Evolutionary conservation across 2,888 invertebrate genomes (phyloP).

Genomic region (Clepsis dumicolana): DNA sequence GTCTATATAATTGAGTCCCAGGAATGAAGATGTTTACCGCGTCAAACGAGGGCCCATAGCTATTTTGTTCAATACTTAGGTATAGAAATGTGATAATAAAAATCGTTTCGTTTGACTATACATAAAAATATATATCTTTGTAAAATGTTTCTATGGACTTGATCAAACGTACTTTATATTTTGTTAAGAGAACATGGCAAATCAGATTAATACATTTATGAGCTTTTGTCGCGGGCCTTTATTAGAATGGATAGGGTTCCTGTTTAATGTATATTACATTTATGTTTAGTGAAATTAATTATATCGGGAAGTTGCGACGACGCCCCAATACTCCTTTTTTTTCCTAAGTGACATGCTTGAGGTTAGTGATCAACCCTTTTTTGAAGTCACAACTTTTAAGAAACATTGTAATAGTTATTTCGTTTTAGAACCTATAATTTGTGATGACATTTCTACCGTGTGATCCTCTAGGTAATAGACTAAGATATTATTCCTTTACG

Average conservation of each 20-base stretch:
- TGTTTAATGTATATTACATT: neutral
- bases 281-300: conserved; percentile 1
- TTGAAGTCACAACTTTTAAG: conserved; percentile 1
- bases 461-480: conserved; percentile 31
- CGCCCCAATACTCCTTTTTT: neutral
- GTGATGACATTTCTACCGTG: conserved; percentile 13
- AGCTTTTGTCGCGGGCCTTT: neutral
- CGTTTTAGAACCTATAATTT: neutral
- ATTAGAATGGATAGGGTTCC: neutral
- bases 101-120: neutral
- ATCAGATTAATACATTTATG: neutral
- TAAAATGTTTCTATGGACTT: neutral
- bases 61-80: conserved; percentile 1
- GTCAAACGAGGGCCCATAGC: neutral
- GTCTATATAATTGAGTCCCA: neutral
- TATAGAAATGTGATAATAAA: neutral
- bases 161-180: conserved; percentile 46
- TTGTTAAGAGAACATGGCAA: conserved; percentile 44
- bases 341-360: neutral
- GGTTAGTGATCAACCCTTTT: neutral
- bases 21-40: neutral
- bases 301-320: neutral
- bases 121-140: neutral
- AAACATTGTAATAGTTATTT: conserved; percentile 1
- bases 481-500: conserved; percentile 32